These are phyloP conservation scores for Pachyseris speciosa DNA, from an alignment of 64 coral and sea anemone genomes.

Conservation along the genomic window DNA sequence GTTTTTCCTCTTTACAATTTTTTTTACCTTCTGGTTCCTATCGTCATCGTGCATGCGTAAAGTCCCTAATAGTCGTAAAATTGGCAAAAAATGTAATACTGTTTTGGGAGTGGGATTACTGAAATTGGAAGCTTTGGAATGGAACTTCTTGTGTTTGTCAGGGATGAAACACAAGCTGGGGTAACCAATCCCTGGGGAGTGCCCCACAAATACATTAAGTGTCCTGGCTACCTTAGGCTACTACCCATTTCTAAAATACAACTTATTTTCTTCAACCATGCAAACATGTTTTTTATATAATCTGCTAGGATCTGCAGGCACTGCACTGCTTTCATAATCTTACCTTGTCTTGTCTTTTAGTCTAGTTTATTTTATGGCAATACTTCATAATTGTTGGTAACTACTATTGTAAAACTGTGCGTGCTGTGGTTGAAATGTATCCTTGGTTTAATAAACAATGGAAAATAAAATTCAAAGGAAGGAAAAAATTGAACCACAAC, in stretches of 20 bases:
- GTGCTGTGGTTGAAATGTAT: neutral
- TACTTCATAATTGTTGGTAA: neutral
- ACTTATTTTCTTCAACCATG: neutral
- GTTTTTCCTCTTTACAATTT: neutral
- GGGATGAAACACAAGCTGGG: constrained; percentile 14
- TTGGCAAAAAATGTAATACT: too few species aligned
- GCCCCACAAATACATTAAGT: constrained; percentile 20
- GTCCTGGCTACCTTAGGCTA: neutral
- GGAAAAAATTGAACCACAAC: neutral
- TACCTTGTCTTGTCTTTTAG: neutral
- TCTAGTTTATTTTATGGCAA: neutral
- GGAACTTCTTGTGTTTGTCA: neutral
- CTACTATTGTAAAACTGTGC: neutral
- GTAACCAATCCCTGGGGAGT: constrained; percentile 20
- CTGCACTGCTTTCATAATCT: neutral
- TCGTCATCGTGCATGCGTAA: too few species aligned
- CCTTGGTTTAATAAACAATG: neutral
- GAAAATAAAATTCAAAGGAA: neutral
- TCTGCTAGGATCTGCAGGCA: neutral
- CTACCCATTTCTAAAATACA: neutral
- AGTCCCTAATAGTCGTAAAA: too few species aligned
- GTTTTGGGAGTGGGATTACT: neutral
- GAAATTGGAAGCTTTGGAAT: neutral
- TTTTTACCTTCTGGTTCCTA: too few species aligned
- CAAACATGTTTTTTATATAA: neutral